Percentiles rank a stretch among this genome's conserved stretches.
These are phyloP conservation scores for Xenopus laevis DNA, from an alignment of 2,113 vertebrate species.

Conservation along the genomic window DNA sequence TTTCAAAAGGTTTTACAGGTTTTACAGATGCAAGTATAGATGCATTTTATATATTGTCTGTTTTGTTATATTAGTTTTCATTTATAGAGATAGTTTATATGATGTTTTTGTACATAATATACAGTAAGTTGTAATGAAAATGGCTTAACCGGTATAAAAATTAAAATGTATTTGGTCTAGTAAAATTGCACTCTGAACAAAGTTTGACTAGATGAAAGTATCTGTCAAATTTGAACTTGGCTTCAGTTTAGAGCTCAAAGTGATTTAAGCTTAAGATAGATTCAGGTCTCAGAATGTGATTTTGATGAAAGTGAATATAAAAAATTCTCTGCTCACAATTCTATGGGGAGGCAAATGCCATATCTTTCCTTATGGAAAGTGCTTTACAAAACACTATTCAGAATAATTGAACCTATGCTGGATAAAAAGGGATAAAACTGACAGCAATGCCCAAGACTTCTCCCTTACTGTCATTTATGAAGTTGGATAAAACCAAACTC, in stretches of 20 bases:
- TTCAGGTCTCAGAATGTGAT: constrained; percentile 44
- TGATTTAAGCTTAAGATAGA: constrained; percentile 49
- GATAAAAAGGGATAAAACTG: constrained; percentile 19
- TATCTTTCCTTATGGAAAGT: constrained; percentile 41
- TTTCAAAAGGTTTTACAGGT: too few species aligned
- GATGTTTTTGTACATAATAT: too few species aligned
- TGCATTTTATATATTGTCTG: too few species aligned
- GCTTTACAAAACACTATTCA: constrained; percentile 45
- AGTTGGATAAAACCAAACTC: constrained; percentile 6
- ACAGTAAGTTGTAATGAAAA: too few species aligned
- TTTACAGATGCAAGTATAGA: too few species aligned
- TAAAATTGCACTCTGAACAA: constrained; percentile 37
- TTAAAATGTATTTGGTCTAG: constrained; percentile 42
- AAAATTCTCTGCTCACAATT: constrained; percentile 18
- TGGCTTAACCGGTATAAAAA: background rate
- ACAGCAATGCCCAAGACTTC: constrained; percentile 30
- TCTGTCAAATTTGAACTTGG: constrained; percentile 46
- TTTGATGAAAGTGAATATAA: constrained; percentile 49
- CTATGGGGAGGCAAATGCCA: constrained; percentile 45
- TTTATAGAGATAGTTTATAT: too few species aligned
- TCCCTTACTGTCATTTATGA: constrained; percentile 15
- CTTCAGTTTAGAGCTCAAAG: constrained; percentile 47
- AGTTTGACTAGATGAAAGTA: constrained; percentile 43
- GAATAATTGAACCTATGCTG: constrained; percentile 18
- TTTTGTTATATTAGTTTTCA: too few species aligned